phyloP scores from a whole-genome alignment of 2,797 vertebrate genomes.

The Anabas testudineus region DNA sequence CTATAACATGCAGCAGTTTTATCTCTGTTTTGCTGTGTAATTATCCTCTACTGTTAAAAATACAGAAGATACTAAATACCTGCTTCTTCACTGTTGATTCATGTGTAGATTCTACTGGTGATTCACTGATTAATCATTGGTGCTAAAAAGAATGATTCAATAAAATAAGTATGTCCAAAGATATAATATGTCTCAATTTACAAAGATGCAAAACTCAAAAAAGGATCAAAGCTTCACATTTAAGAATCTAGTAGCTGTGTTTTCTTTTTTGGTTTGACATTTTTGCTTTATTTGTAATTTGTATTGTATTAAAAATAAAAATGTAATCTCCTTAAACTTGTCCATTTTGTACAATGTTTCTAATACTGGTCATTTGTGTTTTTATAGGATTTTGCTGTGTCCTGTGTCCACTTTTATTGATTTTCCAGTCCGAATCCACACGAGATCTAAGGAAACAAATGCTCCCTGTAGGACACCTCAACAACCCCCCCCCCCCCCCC shows the following conservation, averaged over 20 bases:
- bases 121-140: background rate
- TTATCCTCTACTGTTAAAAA: background rate
- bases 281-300: background rate
- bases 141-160: no score
- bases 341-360: background rate
- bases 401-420: conserved; percentile 31
- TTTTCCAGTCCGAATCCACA: conserved; percentile 50
- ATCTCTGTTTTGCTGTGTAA: background rate
- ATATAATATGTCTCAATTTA: no score
- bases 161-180: no score
- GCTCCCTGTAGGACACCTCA: conserved; percentile 56
- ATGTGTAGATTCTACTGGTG: background rate
- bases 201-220: background rate
- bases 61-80: background rate
- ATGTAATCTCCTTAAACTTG: no score
- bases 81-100: background rate
- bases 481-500: no score
- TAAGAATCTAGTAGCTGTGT: background rate
- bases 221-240: background rate
- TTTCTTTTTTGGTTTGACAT: background rate
- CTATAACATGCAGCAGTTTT: background rate
- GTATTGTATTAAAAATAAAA: background rate
- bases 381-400: background rate
- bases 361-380: background rate
- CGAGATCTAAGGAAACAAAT: conserved; percentile 53